phyloP scores from a whole-genome alignment of 2,797 vertebrate genomes.

The Melanotaenia trifasciata region DNA sequence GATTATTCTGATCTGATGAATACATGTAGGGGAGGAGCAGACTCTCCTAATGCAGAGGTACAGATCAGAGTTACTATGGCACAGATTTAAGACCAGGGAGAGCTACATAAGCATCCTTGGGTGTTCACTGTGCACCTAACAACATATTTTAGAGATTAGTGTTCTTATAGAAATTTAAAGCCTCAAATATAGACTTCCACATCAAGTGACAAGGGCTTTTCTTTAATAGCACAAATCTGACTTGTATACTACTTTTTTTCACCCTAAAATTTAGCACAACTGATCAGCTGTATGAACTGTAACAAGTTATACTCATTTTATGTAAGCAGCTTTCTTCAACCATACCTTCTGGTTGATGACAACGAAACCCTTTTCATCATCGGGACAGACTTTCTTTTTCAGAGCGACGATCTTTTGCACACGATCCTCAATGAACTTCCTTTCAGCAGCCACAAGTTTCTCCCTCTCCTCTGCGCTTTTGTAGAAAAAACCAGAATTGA shows the following conservation, averaged over 20 bases:
- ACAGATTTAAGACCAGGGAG: constrained; percentile 83
- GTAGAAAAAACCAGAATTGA: constrained; percentile 98
- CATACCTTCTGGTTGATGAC: constrained; percentile 98
- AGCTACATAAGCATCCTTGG: constrained; percentile 65
- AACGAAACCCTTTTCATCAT: constrained; percentile 92
- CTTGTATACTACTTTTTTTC: not conserved
- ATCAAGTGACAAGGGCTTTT: not conserved
- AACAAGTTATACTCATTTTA: not conserved
- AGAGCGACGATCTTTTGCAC: constrained; percentile 94
- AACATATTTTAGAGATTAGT: not conserved
- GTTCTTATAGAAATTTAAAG: too few relatives aligned
- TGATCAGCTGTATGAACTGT: not conserved
- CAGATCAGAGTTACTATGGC: constrained; percentile 88
- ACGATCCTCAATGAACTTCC: constrained; percentile 96
- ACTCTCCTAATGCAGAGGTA: constrained; percentile 82
- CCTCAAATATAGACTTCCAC: too few relatives aligned
- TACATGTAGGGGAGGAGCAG: constrained; percentile 80
- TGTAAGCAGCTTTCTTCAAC: not conserved
- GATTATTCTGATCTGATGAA: constrained; percentile 88
- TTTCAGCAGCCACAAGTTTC: constrained; percentile 94
- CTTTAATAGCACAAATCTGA: not conserved
- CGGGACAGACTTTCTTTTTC: constrained; percentile 90
- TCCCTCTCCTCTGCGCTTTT: constrained; percentile 95
- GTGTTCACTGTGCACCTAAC: constrained; percentile 75
- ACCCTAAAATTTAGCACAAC: too few relatives aligned